A percentile compares a stretch with the other conserved stretches of the same genome.
Conservation (phyloP, 2,888 invertebrate species). For the Drosophila greeni region DNA sequence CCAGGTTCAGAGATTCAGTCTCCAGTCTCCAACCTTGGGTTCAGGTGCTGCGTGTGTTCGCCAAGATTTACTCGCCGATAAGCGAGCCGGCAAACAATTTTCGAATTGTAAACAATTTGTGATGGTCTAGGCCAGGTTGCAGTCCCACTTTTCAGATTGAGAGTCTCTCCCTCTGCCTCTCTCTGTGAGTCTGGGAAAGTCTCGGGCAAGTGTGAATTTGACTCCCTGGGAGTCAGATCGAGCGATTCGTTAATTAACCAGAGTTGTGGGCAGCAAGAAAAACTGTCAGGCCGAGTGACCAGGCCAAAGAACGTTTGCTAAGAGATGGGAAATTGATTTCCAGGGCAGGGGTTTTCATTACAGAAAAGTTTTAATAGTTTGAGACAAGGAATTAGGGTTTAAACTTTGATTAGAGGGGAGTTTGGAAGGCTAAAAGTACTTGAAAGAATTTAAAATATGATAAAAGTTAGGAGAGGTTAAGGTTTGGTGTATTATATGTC, state of each 20-base stretch:
- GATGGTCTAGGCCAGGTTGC: conserved; percentile 39
- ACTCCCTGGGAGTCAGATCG: conserved; percentile 42
- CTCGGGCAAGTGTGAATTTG: conserved; percentile 36
- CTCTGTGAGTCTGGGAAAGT: conserved; percentile 53
- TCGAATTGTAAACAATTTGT: conserved; percentile 69
- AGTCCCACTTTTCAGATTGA: not conserved
- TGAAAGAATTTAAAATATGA: no score
- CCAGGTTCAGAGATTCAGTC: conserved; percentile 25
- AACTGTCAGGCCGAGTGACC: conserved; percentile 27
- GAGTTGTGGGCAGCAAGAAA: conserved; percentile 19
- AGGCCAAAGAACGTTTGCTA: not conserved
- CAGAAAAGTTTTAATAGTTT: not conserved
- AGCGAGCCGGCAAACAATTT: conserved; percentile 60
- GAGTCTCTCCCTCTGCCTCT: no score
- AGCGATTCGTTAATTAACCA: conserved; percentile 62
- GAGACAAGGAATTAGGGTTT: not conserved
- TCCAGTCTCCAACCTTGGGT: not conserved
- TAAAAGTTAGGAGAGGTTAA: not conserved
- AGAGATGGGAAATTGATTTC: conserved; percentile 3
- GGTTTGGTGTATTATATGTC: not conserved
- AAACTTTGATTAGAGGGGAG: not conserved
- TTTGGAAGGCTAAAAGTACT: not conserved
- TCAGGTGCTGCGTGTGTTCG: conserved; percentile 66
- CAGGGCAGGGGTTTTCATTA: no score
- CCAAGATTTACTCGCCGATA: conserved; percentile 61